Conservation (phyloP, 92 coral and sea anemone genomes). For the Actinernus sp. region DNA sequence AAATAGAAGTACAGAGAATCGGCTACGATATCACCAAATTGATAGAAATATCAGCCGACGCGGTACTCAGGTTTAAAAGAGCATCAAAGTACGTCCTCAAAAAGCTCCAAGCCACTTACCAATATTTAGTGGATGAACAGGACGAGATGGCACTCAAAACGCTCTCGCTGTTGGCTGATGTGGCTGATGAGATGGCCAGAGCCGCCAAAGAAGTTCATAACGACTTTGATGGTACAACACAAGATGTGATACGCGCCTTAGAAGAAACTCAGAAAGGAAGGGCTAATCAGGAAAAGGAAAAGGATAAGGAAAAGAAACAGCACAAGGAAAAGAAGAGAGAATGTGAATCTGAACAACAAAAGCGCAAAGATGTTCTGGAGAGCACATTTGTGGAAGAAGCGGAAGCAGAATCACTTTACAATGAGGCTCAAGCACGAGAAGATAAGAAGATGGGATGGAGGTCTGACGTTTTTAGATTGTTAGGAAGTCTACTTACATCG, state of each 20-base stretch:
- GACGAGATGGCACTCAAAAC: slow-evolving; percentile 72
- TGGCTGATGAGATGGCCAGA: slow-evolving; percentile 57
- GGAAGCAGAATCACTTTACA: slow-evolving; percentile 30
- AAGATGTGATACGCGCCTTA: slow-evolving; percentile 51
- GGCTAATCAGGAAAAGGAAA: slow-evolving; percentile 21
- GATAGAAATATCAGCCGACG: slow-evolving; percentile 70
- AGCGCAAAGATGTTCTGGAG: slow-evolving; percentile 20
- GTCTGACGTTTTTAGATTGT: too few relatives aligned
- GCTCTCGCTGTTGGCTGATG: slow-evolving; percentile 38
- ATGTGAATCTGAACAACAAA: slow-evolving; percentile 28
- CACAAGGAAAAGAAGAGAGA: not conserved
- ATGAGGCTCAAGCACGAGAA: slow-evolving; percentile 45
- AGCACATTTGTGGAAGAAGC: slow-evolving; percentile 42
- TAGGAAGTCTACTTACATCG: too few relatives aligned
- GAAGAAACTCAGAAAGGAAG: slow-evolving; percentile 57
- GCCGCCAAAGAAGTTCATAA: slow-evolving; percentile 62
- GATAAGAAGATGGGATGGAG: slow-evolving; percentile 59
- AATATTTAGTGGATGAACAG: slow-evolving; percentile 53
- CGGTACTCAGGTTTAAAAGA: slow-evolving; percentile 57
- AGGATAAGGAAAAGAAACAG: slow-evolving; percentile 9
- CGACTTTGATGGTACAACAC: slow-evolving; percentile 67
- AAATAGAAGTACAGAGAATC: slow-evolving; percentile 62
- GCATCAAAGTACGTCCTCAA: slow-evolving; percentile 51
- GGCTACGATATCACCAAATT: slow-evolving; percentile 72
- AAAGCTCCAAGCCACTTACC: slow-evolving; percentile 55